These are phyloP conservation scores for Campopleginae sp. DNA, from an alignment of 2,888 invertebrate genomes.

Conservation along the genomic window DNA sequence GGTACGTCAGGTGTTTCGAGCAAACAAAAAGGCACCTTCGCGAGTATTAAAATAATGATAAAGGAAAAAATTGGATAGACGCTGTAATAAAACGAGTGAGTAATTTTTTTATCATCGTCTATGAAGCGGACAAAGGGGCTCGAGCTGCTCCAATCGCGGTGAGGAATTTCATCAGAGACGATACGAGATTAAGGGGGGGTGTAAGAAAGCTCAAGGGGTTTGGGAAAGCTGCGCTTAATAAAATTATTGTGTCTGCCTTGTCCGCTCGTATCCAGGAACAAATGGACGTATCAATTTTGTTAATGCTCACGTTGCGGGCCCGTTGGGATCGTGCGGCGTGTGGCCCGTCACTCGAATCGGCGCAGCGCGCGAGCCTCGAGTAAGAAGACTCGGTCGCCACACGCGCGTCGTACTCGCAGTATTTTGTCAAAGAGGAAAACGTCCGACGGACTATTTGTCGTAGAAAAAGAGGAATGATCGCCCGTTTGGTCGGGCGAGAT, in stretches of 20 bases:
- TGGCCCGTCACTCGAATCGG: conserved; percentile 26
- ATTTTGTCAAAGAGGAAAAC: conserved; percentile 16
- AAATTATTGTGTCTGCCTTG: conserved; percentile 80
- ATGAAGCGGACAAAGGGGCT: too few species aligned
- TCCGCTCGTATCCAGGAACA: conserved; percentile 58
- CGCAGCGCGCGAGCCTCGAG: neutral
- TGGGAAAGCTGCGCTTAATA: conserved; percentile 74
- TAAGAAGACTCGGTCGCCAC: conserved; percentile 44
- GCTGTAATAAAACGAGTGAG: too few species aligned
- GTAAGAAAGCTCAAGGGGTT: neutral
- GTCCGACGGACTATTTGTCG: neutral
- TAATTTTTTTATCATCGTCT: too few species aligned
- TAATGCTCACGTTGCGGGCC: conserved; percentile 79
- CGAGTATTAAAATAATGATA: too few species aligned
- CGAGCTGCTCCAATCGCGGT: neutral
- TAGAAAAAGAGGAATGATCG: conserved; percentile 45
- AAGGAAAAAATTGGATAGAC: too few species aligned
- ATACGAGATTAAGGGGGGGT: neutral
- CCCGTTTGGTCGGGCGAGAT: conserved; percentile 39
- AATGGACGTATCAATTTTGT: conserved; percentile 84
- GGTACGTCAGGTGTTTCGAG: neutral
- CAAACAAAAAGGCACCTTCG: neutral
- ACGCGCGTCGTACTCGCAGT: conserved; percentile 64
- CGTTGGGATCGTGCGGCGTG: conserved; percentile 72
- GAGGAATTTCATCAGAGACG: neutral